These are phyloP conservation scores for Homarus americanus DNA, from an alignment of 1,140 invertebrate genomes.

Conservation along the genomic window DNA sequence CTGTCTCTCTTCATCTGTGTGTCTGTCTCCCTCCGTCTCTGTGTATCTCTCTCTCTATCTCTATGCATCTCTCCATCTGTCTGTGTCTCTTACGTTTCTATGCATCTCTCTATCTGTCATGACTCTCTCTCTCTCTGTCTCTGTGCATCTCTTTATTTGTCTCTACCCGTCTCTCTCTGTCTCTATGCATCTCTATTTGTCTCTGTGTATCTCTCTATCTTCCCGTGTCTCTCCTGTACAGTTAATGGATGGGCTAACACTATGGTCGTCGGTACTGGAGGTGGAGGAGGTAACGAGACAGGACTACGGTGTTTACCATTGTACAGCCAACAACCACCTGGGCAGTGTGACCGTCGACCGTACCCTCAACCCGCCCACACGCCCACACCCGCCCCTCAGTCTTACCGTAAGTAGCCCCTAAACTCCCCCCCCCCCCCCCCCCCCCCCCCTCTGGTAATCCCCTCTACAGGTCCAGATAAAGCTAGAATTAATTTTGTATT, in stretches of 20 bases:
- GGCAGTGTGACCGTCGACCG: not conserved
- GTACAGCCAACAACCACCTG: slow-evolving; percentile 25
- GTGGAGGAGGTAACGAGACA: not conserved
- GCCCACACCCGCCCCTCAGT: slow-evolving; percentile 33
- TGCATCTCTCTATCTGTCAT: not conserved
- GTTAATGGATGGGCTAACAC: slow-evolving; percentile 26
- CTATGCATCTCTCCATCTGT: not conserved
- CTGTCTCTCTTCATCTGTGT: not conserved
- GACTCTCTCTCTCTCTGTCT: not conserved
- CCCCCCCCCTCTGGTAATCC: too few species aligned
- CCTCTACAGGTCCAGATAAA: too few species aligned
- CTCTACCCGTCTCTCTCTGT: not conserved
- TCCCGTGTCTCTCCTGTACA: not conserved
- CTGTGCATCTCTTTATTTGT: not conserved
- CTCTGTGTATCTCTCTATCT: not conserved
- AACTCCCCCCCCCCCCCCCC: too few species aligned
- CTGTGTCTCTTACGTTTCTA: not conserved
- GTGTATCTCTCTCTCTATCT: not conserved
- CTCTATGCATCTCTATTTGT: not conserved
- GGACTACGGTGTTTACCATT: slow-evolving; percentile 25
- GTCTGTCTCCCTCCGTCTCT: not conserved
- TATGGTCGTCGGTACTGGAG: slow-evolving; percentile 48
- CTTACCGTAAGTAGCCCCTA: slow-evolving; percentile 33
- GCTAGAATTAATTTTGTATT: too few species aligned
- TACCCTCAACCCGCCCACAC: slow-evolving; percentile 30